Evolutionary conservation across 2,888 invertebrate genomes (phyloP).

Genomic region (Acanthococcus lagerstroemiae): DNA sequence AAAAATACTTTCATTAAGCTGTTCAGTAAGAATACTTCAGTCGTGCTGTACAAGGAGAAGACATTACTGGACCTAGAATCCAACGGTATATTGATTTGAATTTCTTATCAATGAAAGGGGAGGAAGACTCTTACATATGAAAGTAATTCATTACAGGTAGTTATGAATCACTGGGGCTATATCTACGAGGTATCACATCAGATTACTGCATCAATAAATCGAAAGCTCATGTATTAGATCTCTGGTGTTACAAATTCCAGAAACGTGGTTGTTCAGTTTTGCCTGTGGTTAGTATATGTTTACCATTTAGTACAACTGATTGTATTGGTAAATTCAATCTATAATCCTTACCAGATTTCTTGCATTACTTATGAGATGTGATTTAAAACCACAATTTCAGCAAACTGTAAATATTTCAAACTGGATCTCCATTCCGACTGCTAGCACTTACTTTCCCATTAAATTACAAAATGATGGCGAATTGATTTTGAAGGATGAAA

Average conservation of each 20-base stretch:
- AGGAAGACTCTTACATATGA: neutral
- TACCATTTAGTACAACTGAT: conserved; percentile 8
- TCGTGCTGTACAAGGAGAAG: conserved; percentile 39
- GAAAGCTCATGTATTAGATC: conserved; percentile 49
- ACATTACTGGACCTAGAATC: conserved; percentile 29
- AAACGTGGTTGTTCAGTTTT: conserved; percentile 48
- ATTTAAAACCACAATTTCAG: too few species aligned
- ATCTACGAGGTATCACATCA: conserved; percentile 36
- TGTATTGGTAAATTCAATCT: conserved; percentile 7
- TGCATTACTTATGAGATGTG: conserved; percentile 32
- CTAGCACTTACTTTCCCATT: conserved; percentile 42
- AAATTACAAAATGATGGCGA: conserved; percentile 11
- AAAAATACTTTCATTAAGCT: conserved; percentile 52
- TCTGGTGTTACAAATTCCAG: conserved; percentile 49
- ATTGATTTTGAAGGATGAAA: conserved; percentile 20
- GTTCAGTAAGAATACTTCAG: conserved; percentile 37
- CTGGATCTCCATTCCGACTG: conserved; percentile 43
- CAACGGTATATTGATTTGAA: conserved; percentile 19
- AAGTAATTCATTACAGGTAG: conserved; percentile 6
- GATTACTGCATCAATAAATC: conserved; percentile 38
- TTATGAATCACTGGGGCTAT: conserved; percentile 1
- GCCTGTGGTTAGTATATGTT: conserved; percentile 46
- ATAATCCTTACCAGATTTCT: neutral
- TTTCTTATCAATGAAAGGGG: neutral
- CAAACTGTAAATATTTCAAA: conserved; percentile 44